Conservation (phyloP, 2,797 vertebrate genomes). For the Triplophysa yarkandensis region DNA sequence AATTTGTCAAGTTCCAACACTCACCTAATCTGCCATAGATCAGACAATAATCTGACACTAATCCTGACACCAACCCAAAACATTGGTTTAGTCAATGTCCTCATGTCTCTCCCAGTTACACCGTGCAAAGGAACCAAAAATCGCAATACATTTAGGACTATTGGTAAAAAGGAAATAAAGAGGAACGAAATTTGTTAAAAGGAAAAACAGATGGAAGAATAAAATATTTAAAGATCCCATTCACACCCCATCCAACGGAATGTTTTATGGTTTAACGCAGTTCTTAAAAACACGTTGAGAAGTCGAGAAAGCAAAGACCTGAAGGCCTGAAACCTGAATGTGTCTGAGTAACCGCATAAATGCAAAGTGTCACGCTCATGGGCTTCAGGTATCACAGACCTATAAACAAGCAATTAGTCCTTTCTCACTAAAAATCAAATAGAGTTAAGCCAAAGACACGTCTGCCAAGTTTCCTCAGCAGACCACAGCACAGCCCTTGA, state of each 20-base stretch:
- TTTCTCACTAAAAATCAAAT: slow-evolving; percentile 34
- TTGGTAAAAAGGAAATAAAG: background rate
- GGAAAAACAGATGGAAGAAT: slow-evolving; percentile 1
- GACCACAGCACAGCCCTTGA: slow-evolving; percentile 46
- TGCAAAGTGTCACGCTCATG: slow-evolving; percentile 11
- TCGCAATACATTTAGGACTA: background rate
- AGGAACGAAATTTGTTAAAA: background rate
- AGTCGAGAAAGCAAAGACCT: slow-evolving; percentile 15
- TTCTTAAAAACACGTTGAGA: background rate
- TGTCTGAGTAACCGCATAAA: slow-evolving; percentile 30
- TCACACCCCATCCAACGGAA: background rate
- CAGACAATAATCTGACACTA: background rate
- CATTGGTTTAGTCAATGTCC: too few relatives aligned
- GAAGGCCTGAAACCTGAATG: background rate
- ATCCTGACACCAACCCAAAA: background rate
- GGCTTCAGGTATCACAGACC: slow-evolving; percentile 34
- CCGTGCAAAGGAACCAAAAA: background rate
- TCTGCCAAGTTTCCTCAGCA: slow-evolving; percentile 46
- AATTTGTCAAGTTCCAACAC: background rate
- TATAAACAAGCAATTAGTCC: slow-evolving; percentile 37
- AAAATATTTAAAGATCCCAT: background rate
- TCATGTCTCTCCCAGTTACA: too few relatives aligned
- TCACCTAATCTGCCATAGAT: background rate
- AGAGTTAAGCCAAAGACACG: slow-evolving; percentile 24
- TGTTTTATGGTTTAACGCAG: background rate